phyloP scores from a whole-genome alignment of 2,797 vertebrate species.

The Mergus octosetaceus region DNA sequence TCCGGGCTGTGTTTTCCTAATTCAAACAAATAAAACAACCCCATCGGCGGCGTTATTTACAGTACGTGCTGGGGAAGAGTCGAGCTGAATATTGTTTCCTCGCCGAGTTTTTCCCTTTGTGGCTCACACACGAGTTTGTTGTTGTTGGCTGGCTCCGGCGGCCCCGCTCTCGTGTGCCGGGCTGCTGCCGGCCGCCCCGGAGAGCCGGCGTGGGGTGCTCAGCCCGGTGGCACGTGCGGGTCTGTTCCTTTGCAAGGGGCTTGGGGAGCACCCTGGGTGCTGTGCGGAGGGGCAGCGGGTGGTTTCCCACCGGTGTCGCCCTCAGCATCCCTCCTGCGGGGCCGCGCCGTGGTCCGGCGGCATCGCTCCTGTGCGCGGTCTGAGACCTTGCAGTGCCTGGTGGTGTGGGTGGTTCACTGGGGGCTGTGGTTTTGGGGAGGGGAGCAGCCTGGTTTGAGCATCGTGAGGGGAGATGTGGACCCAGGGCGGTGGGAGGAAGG shows the following conservation, averaged over 20 bases:
- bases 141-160: constrained; percentile 45
- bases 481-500: neutral
- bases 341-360: fast-evolving
- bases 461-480: too few species aligned
- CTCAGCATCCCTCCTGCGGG: neutral
- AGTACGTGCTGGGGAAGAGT: neutral
- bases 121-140: constrained; percentile 45
- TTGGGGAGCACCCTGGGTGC: too few species aligned
- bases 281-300: too few species aligned
- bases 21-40: constrained; percentile 51
- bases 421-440: neutral
- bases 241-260: neutral
- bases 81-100: constrained; percentile 49
- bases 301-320: too few species aligned
- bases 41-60: neutral
- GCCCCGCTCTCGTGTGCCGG: neutral
- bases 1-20: constrained; percentile 38
- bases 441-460: neutral
- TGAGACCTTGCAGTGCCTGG: neutral
- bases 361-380: fast-evolving
- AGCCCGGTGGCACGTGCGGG: fast-evolving
- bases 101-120: constrained; percentile 11
- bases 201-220: neutral
- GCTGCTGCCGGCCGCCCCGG: neutral
- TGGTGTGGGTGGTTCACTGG: neutral